Percentiles rank a stretch among this genome's conserved stretches.
phyloP scores from a whole-genome alignment of 2,888 invertebrate genomes.

The Amorpha juglandis region DNA sequence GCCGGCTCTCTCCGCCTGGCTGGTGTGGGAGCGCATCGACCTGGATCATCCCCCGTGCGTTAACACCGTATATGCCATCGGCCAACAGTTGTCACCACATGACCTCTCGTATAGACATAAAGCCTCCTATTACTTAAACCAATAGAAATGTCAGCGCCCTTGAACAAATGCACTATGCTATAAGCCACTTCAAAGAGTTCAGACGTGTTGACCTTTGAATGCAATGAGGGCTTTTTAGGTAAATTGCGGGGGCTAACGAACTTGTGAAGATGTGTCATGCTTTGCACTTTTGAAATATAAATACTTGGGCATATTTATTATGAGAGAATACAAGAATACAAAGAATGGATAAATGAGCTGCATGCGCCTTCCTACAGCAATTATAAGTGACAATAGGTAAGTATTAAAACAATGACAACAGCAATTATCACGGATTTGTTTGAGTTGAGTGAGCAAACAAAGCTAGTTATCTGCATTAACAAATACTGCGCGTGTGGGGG shows the following conservation, averaged over 20 bases:
- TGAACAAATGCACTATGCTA: conserved; percentile 30
- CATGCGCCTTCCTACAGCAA: neutral
- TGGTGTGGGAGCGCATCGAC: conserved; percentile 67
- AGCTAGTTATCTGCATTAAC: neutral
- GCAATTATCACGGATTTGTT: conserved; percentile 4
- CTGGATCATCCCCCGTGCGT: conserved; percentile 65
- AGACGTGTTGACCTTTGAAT: neutral
- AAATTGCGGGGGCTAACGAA: neutral
- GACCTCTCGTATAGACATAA: conserved; percentile 18
- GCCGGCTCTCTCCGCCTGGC: conserved; percentile 50
- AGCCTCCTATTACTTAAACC: neutral
- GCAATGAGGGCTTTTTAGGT: neutral
- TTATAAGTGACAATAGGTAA: conserved; percentile 12
- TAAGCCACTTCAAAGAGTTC: neutral
- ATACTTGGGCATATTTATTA: neutral
- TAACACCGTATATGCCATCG: conserved; percentile 11
- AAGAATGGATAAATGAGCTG: neutral
- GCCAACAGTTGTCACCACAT: conserved; percentile 14
- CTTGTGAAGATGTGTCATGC: neutral
- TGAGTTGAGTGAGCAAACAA: conserved; percentile 2
- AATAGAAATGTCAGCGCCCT: conserved; percentile 44
- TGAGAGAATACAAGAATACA: neutral
- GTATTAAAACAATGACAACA: neutral
- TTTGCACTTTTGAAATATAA: neutral
- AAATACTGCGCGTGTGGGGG: neutral